Percentiles rank a stretch among this genome's conserved stretches.
Conservation (phyloP, 2,888 invertebrate genomes). For the Odontothrips loti region DNA sequence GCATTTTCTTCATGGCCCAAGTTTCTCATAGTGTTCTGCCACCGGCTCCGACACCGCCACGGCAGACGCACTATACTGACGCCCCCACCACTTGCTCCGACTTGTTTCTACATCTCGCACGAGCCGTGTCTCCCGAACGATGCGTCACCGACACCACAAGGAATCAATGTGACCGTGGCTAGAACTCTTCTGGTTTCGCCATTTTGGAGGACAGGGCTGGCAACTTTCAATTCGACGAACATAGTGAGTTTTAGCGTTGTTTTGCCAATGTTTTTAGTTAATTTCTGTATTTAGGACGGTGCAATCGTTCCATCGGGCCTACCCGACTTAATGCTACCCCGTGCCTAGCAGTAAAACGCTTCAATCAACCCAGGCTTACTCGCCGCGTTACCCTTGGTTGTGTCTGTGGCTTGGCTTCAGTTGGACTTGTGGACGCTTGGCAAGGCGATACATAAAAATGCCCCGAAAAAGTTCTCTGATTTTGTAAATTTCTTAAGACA, state of each 20-base stretch:
- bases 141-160: background rate
- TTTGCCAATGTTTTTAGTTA: background rate
- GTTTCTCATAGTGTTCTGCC: no score
- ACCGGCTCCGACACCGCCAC: no score
- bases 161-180: background rate
- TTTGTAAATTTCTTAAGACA: background rate
- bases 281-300: background rate
- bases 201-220: conserved; percentile 14
- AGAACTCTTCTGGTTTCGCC: background rate
- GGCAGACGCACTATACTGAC: no score
- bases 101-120: no score
- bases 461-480: background rate
- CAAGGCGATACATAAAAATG: background rate
- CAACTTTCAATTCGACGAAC: background rate
- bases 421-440: background rate
- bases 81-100: no score
- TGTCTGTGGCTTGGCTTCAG: conserved; percentile 3
- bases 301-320: background rate
- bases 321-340: no score
- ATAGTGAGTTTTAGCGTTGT: background rate
- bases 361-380: background rate
- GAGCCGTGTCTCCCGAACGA: background rate
- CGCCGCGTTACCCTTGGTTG: conserved; percentile 3
- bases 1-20: no score
- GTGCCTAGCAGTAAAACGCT: background rate